Evolutionary conservation across 2,113 vertebrate genomes (phyloP), one percentile per base, ranked within the genome.

Genomic region (Galeopterus variegatus): DNA sequence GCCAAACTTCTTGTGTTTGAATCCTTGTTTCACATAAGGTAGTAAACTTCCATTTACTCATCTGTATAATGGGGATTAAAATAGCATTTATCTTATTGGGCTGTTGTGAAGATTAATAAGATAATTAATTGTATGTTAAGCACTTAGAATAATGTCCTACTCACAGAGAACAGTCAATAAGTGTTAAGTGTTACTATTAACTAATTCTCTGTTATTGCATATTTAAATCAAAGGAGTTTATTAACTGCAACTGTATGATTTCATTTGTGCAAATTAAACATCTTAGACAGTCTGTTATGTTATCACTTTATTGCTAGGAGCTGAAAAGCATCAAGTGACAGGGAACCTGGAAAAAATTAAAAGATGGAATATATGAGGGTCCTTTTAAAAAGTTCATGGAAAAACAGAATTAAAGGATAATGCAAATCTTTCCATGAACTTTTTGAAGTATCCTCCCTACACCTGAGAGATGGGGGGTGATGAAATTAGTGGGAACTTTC

Each of bases 111-210:
- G 62, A 90, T 86, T 87, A 82, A 62, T 83, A n/a, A 79, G 67
- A 60, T 80, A 83, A 91, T 86, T 90, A 64, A 70, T 69, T 93
- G 18, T 36, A 54, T 76, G 33, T 80, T 88, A 93, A 95, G 18
- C 28, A 64, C 41, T 56, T 87, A 86, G 41, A 77, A 65, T 64
- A 93, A 31, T 83, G 17, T 14, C 33, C 7, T 81, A 45, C 15
- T 54, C 31, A 77, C 33, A 84, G 50, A 65, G 33, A 70, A 93
- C 33, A 79, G n/a, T 96, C 60, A 65, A 52, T 81, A 67, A 45
- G 65, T 76, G 23, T 89, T 95, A 93, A 56, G 31, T 88, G 50
- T 75, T 93, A 93, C 17, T 88, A 65, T 93, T 88, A 92, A 73
- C 41, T 87, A 54, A 93, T 36, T 91, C 65, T 64, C 13, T 73